A percentile compares a stretch with the other conserved stretches of the same genome.
Conservation (phyloP, 2,888 invertebrate genomes). For the Athrips mouffetella region DNA sequence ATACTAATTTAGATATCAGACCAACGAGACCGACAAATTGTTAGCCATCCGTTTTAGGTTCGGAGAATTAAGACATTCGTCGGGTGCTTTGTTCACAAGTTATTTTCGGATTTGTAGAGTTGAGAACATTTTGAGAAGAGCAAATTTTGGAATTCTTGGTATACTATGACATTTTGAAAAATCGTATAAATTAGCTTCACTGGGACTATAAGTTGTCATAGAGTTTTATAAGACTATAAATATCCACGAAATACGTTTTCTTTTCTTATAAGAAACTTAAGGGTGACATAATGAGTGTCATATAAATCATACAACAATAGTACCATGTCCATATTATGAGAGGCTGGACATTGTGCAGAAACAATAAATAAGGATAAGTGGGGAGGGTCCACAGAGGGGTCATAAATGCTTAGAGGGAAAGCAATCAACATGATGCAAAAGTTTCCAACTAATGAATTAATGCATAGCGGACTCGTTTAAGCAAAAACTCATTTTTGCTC, state of each 20-base stretch:
- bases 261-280: neutral
- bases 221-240: no score
- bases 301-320: conserved; percentile 10
- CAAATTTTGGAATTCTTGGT: neutral
- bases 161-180: neutral
- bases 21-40: conserved; percentile 70
- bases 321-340: conserved; percentile 4
- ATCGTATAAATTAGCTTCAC: neutral
- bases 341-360: neutral
- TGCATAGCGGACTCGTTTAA: conserved; percentile 1
- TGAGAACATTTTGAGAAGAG: neutral
- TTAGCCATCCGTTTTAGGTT: conserved; percentile 58
- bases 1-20: conserved; percentile 74
- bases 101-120: conserved; percentile 17
- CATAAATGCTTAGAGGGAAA: conserved; percentile 3
- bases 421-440: conserved; percentile 11
- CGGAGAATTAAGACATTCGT: conserved; percentile 54
- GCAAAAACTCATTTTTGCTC: conserved; percentile 3
- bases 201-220: no score
- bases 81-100: conserved; percentile 27
- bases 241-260: neutral
- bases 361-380: conserved; percentile 9
- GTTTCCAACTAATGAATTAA: conserved; percentile 11
- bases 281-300: conserved; percentile 5
- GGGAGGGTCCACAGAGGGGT: conserved; percentile 3